Evolutionary conservation across 2,888 invertebrate genomes (phyloP).

Genomic region (Pseudeuparius sepicola): DNA sequence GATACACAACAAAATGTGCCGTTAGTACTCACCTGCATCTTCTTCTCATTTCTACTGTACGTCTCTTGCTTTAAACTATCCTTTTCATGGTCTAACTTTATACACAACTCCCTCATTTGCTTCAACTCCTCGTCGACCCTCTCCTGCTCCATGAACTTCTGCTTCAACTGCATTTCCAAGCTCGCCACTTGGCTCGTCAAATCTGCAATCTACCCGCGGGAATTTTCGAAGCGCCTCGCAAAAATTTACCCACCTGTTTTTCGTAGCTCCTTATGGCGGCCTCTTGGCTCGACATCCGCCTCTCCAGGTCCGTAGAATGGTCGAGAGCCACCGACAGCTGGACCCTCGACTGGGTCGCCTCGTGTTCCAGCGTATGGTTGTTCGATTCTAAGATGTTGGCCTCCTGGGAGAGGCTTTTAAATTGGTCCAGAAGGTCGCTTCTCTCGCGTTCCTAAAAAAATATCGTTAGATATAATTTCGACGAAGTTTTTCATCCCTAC

Average conservation of each 20-base stretch:
- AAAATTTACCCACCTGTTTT: slow-evolving; percentile 41
- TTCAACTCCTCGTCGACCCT: slow-evolving; percentile 52
- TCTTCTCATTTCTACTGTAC: slow-evolving; percentile 40
- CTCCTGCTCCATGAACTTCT: slow-evolving; percentile 46
- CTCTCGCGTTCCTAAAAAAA: slow-evolving; percentile 60
- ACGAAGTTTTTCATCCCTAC: slow-evolving; percentile 33
- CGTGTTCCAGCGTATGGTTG: slow-evolving; percentile 69
- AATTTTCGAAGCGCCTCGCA: background rate
- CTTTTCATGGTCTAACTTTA: slow-evolving; percentile 57
- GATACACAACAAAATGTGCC: too few relatives aligned
- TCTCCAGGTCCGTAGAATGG: slow-evolving; percentile 54
- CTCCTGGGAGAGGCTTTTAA: slow-evolving; percentile 65
- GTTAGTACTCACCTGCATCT: slow-evolving; percentile 39
- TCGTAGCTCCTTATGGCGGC: slow-evolving; percentile 46
- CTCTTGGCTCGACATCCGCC: slow-evolving; percentile 48
- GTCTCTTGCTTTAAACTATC: slow-evolving; percentile 48
- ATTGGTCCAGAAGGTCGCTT: slow-evolving; percentile 71
- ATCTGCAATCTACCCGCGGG: slow-evolving; percentile 38
- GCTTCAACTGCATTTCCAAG: slow-evolving; percentile 55
- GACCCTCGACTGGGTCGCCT: slow-evolving; percentile 59
- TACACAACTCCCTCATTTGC: slow-evolving; percentile 49
- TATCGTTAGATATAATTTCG: background rate
- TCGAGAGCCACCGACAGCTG: slow-evolving; percentile 45
- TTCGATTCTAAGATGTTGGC: slow-evolving; percentile 67
- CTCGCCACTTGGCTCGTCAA: slow-evolving; percentile 47